phyloP scores from a whole-genome alignment of 2,797 vertebrate genomes.

The Sphaeramia orbicularis region DNA sequence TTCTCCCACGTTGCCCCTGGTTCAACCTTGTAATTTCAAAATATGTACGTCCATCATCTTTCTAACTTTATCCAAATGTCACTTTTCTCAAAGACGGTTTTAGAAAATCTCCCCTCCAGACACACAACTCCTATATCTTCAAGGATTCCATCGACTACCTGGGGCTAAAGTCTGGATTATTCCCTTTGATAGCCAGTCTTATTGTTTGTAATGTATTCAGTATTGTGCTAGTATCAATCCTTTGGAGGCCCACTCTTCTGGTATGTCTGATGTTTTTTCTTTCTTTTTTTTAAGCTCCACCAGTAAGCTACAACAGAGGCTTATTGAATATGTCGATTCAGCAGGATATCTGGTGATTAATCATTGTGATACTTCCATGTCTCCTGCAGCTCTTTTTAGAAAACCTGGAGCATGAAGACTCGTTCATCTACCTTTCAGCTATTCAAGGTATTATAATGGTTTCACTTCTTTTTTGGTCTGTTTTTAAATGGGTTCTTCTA shows the following conservation, averaged over 20 bases:
- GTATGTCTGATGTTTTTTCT: constrained; percentile 12
- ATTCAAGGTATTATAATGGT: constrained; percentile 90
- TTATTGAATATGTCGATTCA: background rate
- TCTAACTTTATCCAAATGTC: background rate
- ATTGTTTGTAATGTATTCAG: constrained; percentile 18
- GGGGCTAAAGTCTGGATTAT: constrained; percentile 44
- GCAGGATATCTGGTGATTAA: constrained; percentile 15
- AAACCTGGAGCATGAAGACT: constrained; percentile 92
- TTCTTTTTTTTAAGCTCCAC: no score
- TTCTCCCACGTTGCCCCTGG: background rate
- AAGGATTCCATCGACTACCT: constrained; percentile 1
- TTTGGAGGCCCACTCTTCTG: background rate
- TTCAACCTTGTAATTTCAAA: no score
- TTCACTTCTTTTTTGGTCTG: no score
- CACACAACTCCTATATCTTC: constrained; percentile 4
- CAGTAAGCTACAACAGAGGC: background rate
- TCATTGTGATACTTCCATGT: constrained; percentile 21
- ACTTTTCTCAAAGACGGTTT: no score
- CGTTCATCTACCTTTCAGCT: constrained; percentile 96
- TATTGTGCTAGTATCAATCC: constrained; percentile 14
- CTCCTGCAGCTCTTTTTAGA: constrained; percentile 92
- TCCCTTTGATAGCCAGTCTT: constrained; percentile 57
- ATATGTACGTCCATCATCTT: no score
- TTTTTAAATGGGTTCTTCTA: no score
- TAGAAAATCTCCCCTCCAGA: background rate